A percentile compares a stretch with the other conserved stretches of the same genome.
Evolutionary conservation across 2,113 vertebrate genomes (phyloP).

Genomic region (Lepus americanus): DNA sequence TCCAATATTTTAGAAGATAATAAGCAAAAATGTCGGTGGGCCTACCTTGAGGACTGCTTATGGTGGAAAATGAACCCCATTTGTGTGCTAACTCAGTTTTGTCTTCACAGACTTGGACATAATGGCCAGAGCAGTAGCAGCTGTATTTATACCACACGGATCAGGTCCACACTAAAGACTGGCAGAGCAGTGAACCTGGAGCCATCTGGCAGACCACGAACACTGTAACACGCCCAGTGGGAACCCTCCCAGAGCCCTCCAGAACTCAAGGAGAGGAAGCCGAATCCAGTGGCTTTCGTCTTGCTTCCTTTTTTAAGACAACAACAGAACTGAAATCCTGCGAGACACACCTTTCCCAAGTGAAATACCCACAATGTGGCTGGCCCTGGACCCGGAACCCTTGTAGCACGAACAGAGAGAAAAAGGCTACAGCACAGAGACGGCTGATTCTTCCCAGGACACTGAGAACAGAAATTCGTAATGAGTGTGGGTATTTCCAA

Average conservation of each 20-base stretch:
- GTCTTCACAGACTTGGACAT: not conserved
- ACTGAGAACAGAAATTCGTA: not conserved
- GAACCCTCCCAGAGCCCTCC: not conserved
- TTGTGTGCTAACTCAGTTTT: too few relatives aligned
- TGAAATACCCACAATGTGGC: not conserved
- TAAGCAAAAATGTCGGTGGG: not conserved
- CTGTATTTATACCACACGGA: not conserved
- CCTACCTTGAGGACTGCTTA: not conserved
- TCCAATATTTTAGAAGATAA: too few relatives aligned
- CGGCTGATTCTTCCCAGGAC: not conserved
- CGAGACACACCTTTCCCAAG: not conserved
- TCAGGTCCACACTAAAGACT: not conserved
- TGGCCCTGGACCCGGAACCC: not conserved
- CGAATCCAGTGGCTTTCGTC: not conserved
- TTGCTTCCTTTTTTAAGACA: not conserved
- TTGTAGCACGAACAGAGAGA: not conserved
- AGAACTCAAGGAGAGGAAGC: not conserved
- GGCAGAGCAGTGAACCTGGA: not conserved
- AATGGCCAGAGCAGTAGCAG: not conserved
- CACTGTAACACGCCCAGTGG: too few relatives aligned
- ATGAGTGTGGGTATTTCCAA: not conserved
- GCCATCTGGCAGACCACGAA: too few relatives aligned
- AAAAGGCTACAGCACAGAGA: not conserved
- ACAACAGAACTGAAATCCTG: not conserved
- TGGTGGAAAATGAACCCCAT: not conserved